phyloP scores from a whole-genome alignment of 2,797 vertebrate genomes.

The Luscinia megarhynchos region DNA sequence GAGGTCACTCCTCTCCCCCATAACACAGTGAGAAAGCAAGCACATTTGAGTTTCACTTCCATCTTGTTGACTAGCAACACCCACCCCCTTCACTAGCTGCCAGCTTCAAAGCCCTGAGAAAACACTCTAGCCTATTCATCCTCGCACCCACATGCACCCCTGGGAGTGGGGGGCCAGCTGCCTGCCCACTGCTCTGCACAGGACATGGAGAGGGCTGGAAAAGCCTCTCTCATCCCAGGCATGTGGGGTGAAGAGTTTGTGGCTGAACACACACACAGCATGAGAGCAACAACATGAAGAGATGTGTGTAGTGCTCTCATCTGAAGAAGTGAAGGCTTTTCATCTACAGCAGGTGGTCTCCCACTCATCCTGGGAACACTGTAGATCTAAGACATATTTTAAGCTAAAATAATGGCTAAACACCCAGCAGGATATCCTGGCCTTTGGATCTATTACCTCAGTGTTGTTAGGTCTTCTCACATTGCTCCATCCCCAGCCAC shows the following conservation, averaged over 20 bases:
- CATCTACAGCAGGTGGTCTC: constrained; percentile 6
- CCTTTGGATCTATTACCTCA: neutral
- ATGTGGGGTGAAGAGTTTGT: neutral
- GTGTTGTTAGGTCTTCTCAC: neutral
- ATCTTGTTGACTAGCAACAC: constrained; percentile 5
- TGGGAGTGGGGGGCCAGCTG: neutral
- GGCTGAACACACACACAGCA: neutral
- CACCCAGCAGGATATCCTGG: neutral
- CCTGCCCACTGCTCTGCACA: neutral
- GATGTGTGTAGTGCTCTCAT: neutral
- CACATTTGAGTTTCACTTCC: neutral
- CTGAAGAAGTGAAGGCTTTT: neutral
- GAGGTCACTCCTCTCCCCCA: neutral
- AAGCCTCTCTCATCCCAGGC: neutral
- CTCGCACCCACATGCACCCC: neutral
- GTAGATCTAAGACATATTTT: neutral
- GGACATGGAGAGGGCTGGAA: neutral
- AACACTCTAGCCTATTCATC: constrained; percentile 43
- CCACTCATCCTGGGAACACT: constrained; percentile 10
- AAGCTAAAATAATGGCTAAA: constrained; percentile 1
- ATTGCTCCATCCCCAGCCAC: neutral
- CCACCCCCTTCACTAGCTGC: neutral
- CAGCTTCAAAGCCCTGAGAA: constrained; percentile 48
- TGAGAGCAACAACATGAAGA: neutral
- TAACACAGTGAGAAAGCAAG: neutral